These are phyloP conservation scores for Psilopogon haemacephalus DNA, from an alignment of 2,113 vertebrate species.

Conservation along the genomic window DNA sequence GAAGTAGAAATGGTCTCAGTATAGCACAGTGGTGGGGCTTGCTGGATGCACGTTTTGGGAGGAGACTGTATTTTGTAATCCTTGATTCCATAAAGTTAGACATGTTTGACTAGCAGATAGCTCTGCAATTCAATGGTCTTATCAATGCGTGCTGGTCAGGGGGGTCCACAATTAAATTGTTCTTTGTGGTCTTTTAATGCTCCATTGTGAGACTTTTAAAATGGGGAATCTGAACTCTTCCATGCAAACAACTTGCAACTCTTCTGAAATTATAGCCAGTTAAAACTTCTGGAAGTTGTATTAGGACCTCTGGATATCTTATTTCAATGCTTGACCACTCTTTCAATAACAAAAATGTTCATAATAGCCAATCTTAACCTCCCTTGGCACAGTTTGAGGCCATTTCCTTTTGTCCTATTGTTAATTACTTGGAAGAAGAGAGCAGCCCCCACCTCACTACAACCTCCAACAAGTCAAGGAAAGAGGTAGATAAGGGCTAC, in stretches of 20 bases:
- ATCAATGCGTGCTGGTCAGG: no score
- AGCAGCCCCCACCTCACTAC: no score
- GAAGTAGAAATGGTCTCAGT: neutral
- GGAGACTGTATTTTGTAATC: neutral
- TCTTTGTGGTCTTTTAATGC: neutral
- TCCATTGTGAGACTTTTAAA: neutral
- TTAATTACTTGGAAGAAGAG: no score
- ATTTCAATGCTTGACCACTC: no score
- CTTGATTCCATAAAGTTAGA: fast-evolving
- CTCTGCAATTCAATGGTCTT: fast-evolving
- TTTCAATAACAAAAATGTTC: no score
- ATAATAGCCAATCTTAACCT: no score
- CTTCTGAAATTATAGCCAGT: neutral
- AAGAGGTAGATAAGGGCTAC: neutral
- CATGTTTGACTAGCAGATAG: neutral
- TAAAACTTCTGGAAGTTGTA: neutral
- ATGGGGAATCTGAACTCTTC: neutral
- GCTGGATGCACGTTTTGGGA: neutral
- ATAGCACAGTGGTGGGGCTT: neutral
- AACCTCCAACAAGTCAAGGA: no score
- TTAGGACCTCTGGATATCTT: neutral
- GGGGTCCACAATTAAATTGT: neutral
- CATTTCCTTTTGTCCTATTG: no score
- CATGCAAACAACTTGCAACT: neutral
- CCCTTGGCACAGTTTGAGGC: no score